A percentile compares a stretch with the other conserved stretches of the same genome.
These are phyloP conservation scores for Epirrhoe alternata DNA, from an alignment of 2,888 invertebrate species.

Conservation along the genomic window DNA sequence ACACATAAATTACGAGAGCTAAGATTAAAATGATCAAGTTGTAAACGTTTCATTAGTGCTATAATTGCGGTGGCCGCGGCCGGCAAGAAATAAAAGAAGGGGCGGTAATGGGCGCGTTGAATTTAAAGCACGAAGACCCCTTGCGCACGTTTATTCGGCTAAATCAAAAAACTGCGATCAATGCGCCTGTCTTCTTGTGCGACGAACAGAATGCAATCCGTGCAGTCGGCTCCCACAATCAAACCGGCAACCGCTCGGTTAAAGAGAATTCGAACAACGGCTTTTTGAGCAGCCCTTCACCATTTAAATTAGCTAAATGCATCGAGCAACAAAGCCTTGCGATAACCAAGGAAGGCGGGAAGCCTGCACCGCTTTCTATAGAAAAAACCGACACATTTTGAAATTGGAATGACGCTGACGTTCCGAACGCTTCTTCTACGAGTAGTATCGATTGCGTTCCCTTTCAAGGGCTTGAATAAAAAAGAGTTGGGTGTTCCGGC, in stretches of 20 bases:
- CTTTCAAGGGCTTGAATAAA: constrained; percentile 55
- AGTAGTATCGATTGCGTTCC: constrained; percentile 54
- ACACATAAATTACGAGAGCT: constrained; percentile 36
- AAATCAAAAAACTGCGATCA: constrained; percentile 72
- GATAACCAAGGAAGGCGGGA: constrained; percentile 75
- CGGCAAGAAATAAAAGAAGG: constrained; percentile 50
- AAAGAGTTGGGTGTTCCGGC: constrained; percentile 76
- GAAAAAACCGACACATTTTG: constrained; percentile 64
- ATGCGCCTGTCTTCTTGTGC: constrained; percentile 72
- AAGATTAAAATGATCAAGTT: constrained; percentile 47
- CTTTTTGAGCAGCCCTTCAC: constrained; percentile 77
- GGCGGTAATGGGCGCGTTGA: constrained; percentile 60
- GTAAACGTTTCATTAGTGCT: constrained; percentile 46
- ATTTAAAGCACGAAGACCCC: constrained; percentile 58
- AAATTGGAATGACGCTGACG: constrained; percentile 47
- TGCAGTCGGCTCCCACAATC: constrained; percentile 76
- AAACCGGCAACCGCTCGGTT: constrained; percentile 66
- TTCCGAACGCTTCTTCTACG: constrained; percentile 49
- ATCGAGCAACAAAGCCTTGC: constrained; percentile 77
- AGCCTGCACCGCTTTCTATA: constrained; percentile 60
- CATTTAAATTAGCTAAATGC: constrained; percentile 85
- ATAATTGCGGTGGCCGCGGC: constrained; percentile 45
- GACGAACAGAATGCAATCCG: constrained; percentile 75
- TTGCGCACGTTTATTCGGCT: constrained; percentile 57
- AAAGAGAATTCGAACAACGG: constrained; percentile 81